Base-by-base conservation (phyloP, 2,113 vertebrate genomes). In the Equus quagga region DNA sequence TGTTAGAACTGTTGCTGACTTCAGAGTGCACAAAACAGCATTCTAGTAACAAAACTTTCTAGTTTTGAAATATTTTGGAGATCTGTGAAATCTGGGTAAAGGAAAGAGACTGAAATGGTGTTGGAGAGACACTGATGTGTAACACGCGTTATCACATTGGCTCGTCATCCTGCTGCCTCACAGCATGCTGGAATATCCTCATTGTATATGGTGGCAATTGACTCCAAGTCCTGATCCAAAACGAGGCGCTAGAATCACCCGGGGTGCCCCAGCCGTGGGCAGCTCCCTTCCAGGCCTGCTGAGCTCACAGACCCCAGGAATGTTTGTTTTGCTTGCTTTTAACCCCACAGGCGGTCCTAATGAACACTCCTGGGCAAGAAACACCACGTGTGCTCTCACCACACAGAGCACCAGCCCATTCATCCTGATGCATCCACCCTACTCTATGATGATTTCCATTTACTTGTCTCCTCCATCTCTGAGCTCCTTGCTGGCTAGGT, bases 321-420 rank as follows among this genome's bases (percentile, higher is more conserved):
- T 1, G 10, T 1, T 4, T 7, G 4, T 7, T 44, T 10, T 54
- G 87, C 36, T 26, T 31, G 8, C 49, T 76, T 12, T 10, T 2
- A n/a, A 12, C 24, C 17, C 21, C 56, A 26, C 4, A 0, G 51
- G 41, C 46, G 60, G 36, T 5, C 64, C 81, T 11, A 8, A 9
- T 7, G 31, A 36, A 8, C 8, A 2, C 31, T 1, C 8, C 49
- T 0, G 0, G 62, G 11, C 2, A 6, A 58, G 51, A 33, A 31
- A 8, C 9, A 5, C 0, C 6, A 1, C 2, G 11, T 3, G 54
- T 51, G 24, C 36, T 75, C 46, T 17, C 44, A 1, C 28, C 21
- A 33, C 19, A 41, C 46, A 13, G 8, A 5, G 79, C 31, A 3
- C 70, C 23, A 3, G 31, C 8, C 31, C 13, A 28, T n/a, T 49